phyloP scores from a whole-genome alignment of 2,888 invertebrate species.

The Eucera pruinosa region DNA sequence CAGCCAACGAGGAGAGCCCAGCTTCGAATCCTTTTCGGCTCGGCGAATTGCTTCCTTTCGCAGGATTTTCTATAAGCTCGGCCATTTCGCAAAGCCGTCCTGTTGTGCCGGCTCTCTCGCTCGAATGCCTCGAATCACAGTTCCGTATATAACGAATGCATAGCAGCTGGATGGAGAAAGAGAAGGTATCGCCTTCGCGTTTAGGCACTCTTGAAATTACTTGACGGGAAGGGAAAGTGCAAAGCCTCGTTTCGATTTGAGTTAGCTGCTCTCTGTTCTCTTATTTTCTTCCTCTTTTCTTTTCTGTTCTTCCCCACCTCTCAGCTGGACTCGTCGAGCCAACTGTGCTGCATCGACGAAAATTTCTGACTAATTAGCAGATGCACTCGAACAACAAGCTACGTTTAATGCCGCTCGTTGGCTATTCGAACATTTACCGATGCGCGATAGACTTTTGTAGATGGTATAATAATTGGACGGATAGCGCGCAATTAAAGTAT shows the following conservation, averaged over 20 bases:
- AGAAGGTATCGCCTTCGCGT: conserved; percentile 40
- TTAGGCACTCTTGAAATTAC: conserved; percentile 65
- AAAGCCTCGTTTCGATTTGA: conserved; percentile 58
- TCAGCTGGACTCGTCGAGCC: not conserved
- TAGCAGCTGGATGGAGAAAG: conserved; percentile 24
- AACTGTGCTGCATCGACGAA: conserved; percentile 33
- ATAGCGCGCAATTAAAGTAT: not conserved
- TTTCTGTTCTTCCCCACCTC: not conserved
- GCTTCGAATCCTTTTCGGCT: conserved; percentile 69
- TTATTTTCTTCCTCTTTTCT: not conserved
- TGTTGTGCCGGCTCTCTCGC: conserved; percentile 61
- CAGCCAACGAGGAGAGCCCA: conserved; percentile 50
- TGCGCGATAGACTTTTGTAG: not conserved
- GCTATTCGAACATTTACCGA: conserved; percentile 17
- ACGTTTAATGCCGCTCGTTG: conserved; percentile 22
- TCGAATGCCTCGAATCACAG: conserved; percentile 62
- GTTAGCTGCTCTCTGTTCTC: conserved; percentile 8
- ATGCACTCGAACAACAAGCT: conserved; percentile 49
- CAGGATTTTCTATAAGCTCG: conserved; percentile 72
- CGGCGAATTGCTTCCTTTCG: conserved; percentile 69
- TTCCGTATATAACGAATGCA: conserved; percentile 57
- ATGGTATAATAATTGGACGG: conserved; percentile 16
- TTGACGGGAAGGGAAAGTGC: conserved; percentile 65
- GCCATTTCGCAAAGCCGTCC: conserved; percentile 69
- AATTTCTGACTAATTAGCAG: conserved; percentile 59